Evolutionary conservation across 2,113 vertebrate genomes (phyloP), one percentile per base, ranked within the genome.

Genomic region (Corapipo altera): DNA sequence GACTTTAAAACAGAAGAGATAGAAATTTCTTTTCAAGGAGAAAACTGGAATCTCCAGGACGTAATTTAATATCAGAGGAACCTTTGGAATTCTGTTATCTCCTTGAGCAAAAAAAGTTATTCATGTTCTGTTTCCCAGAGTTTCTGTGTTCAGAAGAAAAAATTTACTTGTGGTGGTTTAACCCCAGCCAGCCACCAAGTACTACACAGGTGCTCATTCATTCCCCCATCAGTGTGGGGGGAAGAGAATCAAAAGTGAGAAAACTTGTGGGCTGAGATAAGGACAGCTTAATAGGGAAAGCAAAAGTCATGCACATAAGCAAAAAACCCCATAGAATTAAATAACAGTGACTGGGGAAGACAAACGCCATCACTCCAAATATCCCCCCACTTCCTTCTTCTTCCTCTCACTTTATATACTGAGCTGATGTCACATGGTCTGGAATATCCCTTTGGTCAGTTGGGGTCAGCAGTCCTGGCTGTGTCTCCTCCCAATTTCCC

Each of bases 111-210:
- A 73, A 86, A 28, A 80, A 11, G 8, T 85, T 73, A 61, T 44
- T 91, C 0, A 4, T 64, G 20, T 30, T 89, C 87, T 82, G 6
- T 57, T 76, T 83, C 49, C 21, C 41, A 57, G 24, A n/a, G 16
- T 82, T 91, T 93, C 41, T 79, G 32, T 49, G n/a, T 79, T 57
- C 59, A 57, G 37, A 90, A 85, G 15, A 52, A 85, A 85, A 82
- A 57, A 48, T 9, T 6, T 23, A 12, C 9, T 72, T 65, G 19
- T 24, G 2, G 5, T 46, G 26, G 19, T 89, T 81, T 46, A 81
- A 39, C 37, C 22, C 15, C 22, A 81, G 59, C 27, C 86, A 51
- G 27, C 27, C 35, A 44, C 43, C 69, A 59, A 16, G 44, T 33
- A 44, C 37, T 33, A 58, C 51, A 73, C 1, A 59, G 44, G 21